Percentiles rank a stretch among this genome's conserved stretches.
Evolutionary conservation across 2,797 vertebrate species (phyloP).

Genomic region (Rhodeus uyekii): DNA sequence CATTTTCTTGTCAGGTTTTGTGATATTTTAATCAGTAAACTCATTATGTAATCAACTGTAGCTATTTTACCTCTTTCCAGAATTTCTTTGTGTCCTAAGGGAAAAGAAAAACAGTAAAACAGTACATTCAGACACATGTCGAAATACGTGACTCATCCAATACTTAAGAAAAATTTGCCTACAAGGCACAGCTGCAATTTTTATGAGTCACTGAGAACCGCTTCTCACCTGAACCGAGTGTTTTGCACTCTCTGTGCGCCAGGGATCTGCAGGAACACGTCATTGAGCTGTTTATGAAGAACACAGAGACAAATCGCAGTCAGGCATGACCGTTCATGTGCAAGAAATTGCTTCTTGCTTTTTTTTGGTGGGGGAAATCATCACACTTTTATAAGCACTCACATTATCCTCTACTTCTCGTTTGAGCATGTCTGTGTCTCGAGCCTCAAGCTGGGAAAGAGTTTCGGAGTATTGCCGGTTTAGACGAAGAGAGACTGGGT

Average conservation of each 20-base stretch:
- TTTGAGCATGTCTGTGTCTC: conserved; percentile 84
- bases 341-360: neutral
- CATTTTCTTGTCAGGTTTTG: neutral
- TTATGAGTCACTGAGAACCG: neutral
- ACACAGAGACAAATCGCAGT: neutral
- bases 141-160: neutral
- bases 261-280: conserved; percentile 85
- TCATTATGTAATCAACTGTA: neutral
- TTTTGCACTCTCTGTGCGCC: conserved; percentile 86
- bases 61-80: conserved; percentile 88
- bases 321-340: neutral
- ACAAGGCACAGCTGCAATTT: neutral
- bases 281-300: conserved; percentile 80
- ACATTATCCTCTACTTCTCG: conserved; percentile 91
- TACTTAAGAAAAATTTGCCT: neutral
- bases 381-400: conserved; percentile 56
- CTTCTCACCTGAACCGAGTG: conserved; percentile 88
- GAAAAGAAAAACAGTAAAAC: conserved; percentile 50
- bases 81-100: conserved; percentile 88
- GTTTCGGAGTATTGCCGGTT: conserved; percentile 85
- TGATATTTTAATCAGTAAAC: neutral
- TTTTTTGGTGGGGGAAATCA: neutral
- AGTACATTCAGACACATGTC: neutral
- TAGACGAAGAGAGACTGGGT: conserved; percentile 87
- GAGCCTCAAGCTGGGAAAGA: conserved; percentile 78